Evolutionary conservation across 2,113 vertebrate genomes (phyloP).

Genomic region (Hassar affinis): DNA sequence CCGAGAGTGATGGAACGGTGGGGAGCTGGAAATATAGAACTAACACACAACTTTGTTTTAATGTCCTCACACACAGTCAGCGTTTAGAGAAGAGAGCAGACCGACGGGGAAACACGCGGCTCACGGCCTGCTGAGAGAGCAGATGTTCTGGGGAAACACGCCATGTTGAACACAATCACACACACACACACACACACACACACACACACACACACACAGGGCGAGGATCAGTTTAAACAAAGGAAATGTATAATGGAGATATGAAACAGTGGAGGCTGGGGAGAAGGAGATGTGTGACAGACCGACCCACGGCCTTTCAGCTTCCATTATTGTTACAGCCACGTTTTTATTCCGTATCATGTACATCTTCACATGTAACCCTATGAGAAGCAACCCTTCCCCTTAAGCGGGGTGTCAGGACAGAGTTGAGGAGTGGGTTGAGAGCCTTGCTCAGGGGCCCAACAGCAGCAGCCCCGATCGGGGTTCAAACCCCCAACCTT

Average conservation of each 20-base stretch:
- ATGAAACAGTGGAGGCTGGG: neutral
- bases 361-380: neutral
- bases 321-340: neutral
- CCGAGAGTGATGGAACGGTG: conserved; percentile 12
- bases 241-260: neutral
- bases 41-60: conserved; percentile 54
- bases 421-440: too few relatives aligned
- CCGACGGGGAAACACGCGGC: neutral
- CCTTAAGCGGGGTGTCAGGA: too few relatives aligned
- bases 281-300: neutral
- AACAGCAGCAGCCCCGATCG: too few relatives aligned
- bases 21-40: conserved; percentile 29
- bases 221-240: neutral
- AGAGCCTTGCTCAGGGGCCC: too few relatives aligned
- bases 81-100: conserved; percentile 52
- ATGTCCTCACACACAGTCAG: conserved; percentile 61
- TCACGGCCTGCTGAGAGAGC: conserved; percentile 72
- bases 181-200: conserved; percentile 34
- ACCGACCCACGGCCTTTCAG: neutral
- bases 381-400: too few relatives aligned
- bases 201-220: conserved; percentile 34
- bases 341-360: too few relatives aligned
- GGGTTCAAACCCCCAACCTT: too few relatives aligned
- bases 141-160: conserved; percentile 71
- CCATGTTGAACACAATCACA: conserved; percentile 53